These are phyloP conservation scores for Penaeus chinensis DNA, from an alignment of 1,140 invertebrate species.

Conservation along the genomic window DNA sequence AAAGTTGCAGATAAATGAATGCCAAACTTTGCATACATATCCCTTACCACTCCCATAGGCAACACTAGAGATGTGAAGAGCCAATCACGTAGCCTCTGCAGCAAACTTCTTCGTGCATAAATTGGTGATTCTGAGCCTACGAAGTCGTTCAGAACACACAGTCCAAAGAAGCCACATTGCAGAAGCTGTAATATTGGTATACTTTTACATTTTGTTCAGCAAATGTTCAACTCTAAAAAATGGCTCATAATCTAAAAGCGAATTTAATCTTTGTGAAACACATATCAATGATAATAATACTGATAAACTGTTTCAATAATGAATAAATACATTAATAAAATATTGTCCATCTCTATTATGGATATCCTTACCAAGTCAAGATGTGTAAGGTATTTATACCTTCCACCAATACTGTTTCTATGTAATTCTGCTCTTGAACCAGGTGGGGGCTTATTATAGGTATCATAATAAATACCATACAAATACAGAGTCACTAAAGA, in stretches of 20 bases:
- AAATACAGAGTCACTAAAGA: neutral
- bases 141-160: constrained; percentile 37
- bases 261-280: no score
- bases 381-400: constrained; percentile 29
- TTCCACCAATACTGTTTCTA: constrained; percentile 12
- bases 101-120: neutral
- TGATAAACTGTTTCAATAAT: no score
- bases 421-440: constrained; percentile 18
- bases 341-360: no score
- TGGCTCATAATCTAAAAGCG: no score
- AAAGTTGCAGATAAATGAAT: no score
- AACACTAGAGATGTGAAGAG: constrained; percentile 34
- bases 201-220: neutral
- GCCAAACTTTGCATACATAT: no score
- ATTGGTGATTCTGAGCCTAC: constrained; percentile 20
- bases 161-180: constrained; percentile 44
- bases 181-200: constrained; percentile 21
- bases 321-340: no score
- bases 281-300: no score
- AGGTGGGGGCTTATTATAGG: neutral
- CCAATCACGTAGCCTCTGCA: constrained; percentile 40
- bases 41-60: constrained; percentile 45
- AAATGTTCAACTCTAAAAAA: no score
- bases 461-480: constrained; percentile 31
- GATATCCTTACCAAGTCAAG: constrained; percentile 11